Conservation (phyloP, 2,888 invertebrate genomes). For the Theretra japonica region DNA sequence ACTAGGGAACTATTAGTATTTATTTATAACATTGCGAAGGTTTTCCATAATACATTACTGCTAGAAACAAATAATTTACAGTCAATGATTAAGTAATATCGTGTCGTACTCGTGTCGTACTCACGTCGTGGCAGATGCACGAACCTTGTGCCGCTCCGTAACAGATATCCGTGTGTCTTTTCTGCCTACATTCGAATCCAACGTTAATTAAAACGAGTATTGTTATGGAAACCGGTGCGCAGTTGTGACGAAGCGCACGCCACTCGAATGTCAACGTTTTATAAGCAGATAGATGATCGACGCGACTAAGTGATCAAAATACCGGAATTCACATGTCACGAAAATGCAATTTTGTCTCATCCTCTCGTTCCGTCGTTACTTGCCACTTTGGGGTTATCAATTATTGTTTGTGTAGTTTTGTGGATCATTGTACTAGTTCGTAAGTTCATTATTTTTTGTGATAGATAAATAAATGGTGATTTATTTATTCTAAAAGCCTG, state of each 20-base stretch:
- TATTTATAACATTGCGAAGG: too few species aligned
- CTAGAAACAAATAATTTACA: not conserved
- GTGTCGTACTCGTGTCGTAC: constrained; percentile 45
- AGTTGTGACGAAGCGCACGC: constrained; percentile 21
- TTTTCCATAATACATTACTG: not conserved
- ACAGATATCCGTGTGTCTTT: constrained; percentile 71
- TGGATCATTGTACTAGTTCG: too few species aligned
- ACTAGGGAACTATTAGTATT: too few species aligned
- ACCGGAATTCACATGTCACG: too few species aligned
- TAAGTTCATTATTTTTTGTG: too few species aligned
- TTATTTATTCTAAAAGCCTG: too few species aligned
- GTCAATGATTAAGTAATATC: constrained; percentile 23
- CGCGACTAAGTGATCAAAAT: not conserved
- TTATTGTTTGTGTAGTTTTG: too few species aligned
- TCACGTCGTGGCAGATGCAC: constrained; percentile 48
- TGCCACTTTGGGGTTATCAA: too few species aligned
- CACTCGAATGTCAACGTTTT: constrained; percentile 10
- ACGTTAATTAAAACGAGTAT: constrained; percentile 78
- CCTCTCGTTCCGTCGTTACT: too few species aligned
- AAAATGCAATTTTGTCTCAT: too few species aligned
- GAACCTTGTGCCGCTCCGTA: constrained; percentile 44
- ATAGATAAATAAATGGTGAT: too few species aligned
- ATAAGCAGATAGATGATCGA: too few species aligned
- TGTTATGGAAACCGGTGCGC: constrained; percentile 46
- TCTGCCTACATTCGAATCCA: constrained; percentile 64